Evolutionary conservation across 1,140 invertebrate species (phyloP).

Genomic region (Druon quercuslanigerum): DNA sequence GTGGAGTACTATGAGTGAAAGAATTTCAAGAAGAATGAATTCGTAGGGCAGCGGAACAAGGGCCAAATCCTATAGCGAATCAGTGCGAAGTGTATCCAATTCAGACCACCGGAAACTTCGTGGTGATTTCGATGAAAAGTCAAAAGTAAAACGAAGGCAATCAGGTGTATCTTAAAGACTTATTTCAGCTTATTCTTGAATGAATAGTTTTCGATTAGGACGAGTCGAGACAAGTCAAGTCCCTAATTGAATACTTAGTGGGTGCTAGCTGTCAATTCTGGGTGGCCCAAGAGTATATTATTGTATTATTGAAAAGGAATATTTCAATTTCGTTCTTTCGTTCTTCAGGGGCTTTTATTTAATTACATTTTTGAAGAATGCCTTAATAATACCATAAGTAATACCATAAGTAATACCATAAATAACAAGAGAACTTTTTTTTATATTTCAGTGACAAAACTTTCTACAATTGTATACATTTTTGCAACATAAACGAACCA

Average conservation of each 20-base stretch:
- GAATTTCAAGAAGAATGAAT: conserved; percentile 3
- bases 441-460: no score
- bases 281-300: background rate
- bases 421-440: no score
- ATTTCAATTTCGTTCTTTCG: no score
- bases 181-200: background rate
- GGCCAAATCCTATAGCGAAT: conserved; percentile 6
- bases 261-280: conserved; percentile 18
- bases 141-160: conserved; percentile 23
- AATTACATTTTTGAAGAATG: no score
- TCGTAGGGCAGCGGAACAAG: conserved; percentile 3
- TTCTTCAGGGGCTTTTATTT: no score
- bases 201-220: background rate
- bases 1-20: background rate
- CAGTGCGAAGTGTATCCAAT: conserved; percentile 16
- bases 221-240: background rate
- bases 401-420: no score
- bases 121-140: conserved; percentile 16
- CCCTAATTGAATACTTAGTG: conserved; percentile 25
- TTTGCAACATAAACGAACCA: no score
- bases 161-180: background rate
- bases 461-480: no score
- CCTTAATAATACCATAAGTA: no score
- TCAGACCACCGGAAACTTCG: conserved; percentile 10
- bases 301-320: no score